Conservation (phyloP, 2,797 vertebrate species). For the Microhierax caerulescens region DNA sequence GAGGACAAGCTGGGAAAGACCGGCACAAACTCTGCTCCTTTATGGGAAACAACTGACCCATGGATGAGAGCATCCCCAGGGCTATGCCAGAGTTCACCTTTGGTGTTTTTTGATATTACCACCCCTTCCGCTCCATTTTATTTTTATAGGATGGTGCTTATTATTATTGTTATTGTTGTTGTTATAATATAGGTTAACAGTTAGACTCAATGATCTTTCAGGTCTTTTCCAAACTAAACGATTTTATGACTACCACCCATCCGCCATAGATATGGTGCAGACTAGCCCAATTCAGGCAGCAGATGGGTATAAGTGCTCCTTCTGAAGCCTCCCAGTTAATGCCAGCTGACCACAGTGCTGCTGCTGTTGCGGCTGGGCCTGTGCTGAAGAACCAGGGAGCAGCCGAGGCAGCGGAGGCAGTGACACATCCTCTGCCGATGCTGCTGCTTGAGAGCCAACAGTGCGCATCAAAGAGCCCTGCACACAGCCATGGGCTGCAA, state of each 20-base stretch:
- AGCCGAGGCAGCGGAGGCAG: background rate
- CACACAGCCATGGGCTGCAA: background rate
- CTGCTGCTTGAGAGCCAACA: accelerated
- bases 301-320: background rate
- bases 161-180: background rate
- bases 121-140: background rate
- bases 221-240: too few species aligned
- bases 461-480: accelerated
- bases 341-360: background rate
- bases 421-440: background rate
- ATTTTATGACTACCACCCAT: background rate
- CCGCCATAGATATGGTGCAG: background rate
- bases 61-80: background rate
- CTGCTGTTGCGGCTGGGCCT: background rate
- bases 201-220: too few species aligned
- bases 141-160: background rate
- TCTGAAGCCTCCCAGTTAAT: background rate
- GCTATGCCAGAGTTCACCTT: background rate
- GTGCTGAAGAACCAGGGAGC: background rate
- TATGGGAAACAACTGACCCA: background rate
- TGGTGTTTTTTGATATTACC: background rate
- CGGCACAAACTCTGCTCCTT: background rate
- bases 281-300: background rate
- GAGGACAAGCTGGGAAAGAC: background rate
- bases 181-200: background rate